Conservation (phyloP, 2,113 vertebrate species). For the Rhineura floridana region DNA sequence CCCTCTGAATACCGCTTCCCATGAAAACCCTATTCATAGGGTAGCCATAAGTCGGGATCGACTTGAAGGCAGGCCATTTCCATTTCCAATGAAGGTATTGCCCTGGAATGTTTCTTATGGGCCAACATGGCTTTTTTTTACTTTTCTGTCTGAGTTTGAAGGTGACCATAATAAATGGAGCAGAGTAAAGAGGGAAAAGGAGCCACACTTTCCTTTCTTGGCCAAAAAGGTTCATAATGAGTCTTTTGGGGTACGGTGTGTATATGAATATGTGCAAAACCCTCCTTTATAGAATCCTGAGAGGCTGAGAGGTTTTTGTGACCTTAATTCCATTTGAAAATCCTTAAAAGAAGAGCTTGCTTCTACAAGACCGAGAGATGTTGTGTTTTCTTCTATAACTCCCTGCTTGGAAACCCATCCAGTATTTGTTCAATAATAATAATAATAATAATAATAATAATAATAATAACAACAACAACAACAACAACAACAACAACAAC, state of each 20-base stretch:
- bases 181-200: neutral
- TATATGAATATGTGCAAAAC: neutral
- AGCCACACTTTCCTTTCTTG: rapidly evolving
- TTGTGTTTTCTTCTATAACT: neutral
- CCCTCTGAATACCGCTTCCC: no score
- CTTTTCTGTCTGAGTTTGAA: neutral
- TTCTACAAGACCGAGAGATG: neutral
- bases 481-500: no score
- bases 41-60: no score
- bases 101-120: no score
- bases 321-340: neutral
- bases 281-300: neutral
- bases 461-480: no score
- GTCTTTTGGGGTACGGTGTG: neutral
- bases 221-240: neutral
- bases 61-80: no score
- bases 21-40: no score
- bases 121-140: no score
- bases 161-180: constrained; percentile 27
- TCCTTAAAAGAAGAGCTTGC: neutral
- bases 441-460: no score
- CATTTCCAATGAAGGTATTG: no score
- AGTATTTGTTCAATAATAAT: neutral
- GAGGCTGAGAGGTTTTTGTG: neutral
- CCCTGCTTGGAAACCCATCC: neutral